A percentile compares a stretch with the other conserved stretches of the same genome.
Conservation (phyloP, 2,888 invertebrate genomes). For the Vanessa cardui region DNA sequence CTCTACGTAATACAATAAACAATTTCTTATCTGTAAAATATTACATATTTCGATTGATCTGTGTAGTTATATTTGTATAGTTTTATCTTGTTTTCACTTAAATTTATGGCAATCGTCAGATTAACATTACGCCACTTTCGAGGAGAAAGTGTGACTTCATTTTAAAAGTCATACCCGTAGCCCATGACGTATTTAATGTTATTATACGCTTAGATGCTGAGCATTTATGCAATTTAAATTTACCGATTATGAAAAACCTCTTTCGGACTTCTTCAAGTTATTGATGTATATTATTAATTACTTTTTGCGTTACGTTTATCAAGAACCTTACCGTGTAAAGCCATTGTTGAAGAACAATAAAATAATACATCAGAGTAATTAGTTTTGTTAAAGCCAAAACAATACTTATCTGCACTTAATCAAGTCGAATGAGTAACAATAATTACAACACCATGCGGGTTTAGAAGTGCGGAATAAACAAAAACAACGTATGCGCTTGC, state of each 20-base stretch:
- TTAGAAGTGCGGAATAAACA: constrained; percentile 18
- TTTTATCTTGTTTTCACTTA: constrained; percentile 1
- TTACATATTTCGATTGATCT: not conserved
- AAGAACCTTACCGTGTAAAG: constrained; percentile 27
- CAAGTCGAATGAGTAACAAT: constrained; percentile 38
- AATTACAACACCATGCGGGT: constrained; percentile 39
- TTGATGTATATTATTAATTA: not conserved
- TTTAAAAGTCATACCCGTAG: constrained; percentile 15
- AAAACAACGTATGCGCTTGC: constrained; percentile 9
- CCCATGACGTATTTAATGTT: constrained; percentile 19
- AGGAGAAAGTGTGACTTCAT: constrained; percentile 29
- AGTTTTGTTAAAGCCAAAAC: constrained; percentile 55
- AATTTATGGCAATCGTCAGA: constrained; percentile 8
- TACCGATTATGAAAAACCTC: not conserved
- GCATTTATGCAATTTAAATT: constrained; percentile 4
- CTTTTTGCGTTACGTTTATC: not conserved
- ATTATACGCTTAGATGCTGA: constrained; percentile 33
- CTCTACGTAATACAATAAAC: not conserved
- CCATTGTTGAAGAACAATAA: constrained; percentile 38
- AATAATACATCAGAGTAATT: constrained; percentile 33
- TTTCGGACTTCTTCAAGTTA: not conserved
- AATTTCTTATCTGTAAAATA: not conserved
- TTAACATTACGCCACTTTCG: constrained; percentile 21
- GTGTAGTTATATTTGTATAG: not conserved
- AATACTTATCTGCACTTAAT: constrained; percentile 52